phyloP scores from a whole-genome alignment of 2,797 vertebrate genomes.

The Propithecus perrieri region DNA sequence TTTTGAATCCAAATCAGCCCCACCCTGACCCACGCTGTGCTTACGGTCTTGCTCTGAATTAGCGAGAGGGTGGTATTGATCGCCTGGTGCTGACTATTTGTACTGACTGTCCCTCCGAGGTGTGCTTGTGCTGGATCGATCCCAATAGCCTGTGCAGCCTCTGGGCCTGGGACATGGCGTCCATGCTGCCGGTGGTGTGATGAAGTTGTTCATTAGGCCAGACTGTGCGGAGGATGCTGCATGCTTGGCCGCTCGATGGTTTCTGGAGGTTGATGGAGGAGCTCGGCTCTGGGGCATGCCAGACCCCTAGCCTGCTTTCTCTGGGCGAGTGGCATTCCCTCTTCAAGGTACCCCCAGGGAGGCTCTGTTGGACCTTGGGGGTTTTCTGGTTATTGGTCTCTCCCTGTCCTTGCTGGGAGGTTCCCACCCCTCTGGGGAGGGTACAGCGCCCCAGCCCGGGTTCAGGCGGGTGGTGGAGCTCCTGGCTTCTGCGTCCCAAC shows the following conservation, averaged over 20 bases:
- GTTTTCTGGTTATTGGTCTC: neutral
- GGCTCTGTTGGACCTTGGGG: accelerated
- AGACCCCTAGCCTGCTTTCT: neutral
- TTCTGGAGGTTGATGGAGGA: no score
- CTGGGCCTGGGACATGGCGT: constrained; percentile 50
- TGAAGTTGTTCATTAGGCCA: constrained; percentile 77
- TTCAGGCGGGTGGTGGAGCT: neutral
- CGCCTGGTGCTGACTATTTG: constrained; percentile 72
- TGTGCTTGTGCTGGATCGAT: constrained; percentile 46
- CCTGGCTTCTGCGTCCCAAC: constrained; percentile 46
- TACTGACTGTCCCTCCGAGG: constrained; percentile 68
- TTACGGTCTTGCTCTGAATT: constrained; percentile 53
- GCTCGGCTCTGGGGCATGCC: neutral
- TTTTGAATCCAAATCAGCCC: constrained; percentile 59
- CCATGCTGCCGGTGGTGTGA: constrained; percentile 62
- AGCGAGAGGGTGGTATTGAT: constrained; percentile 78
- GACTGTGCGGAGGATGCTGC: constrained; percentile 13
- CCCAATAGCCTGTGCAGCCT: constrained; percentile 61
- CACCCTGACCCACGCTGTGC: constrained; percentile 22
- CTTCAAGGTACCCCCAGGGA: accelerated
- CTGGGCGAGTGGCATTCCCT: accelerated
- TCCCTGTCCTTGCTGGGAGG: neutral
- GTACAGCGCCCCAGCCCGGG: neutral
- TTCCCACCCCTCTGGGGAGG: neutral
- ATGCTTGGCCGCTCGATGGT: neutral